Evolutionary conservation across 2,113 vertebrate genomes (phyloP).

Genomic region (Motacilla alba): DNA sequence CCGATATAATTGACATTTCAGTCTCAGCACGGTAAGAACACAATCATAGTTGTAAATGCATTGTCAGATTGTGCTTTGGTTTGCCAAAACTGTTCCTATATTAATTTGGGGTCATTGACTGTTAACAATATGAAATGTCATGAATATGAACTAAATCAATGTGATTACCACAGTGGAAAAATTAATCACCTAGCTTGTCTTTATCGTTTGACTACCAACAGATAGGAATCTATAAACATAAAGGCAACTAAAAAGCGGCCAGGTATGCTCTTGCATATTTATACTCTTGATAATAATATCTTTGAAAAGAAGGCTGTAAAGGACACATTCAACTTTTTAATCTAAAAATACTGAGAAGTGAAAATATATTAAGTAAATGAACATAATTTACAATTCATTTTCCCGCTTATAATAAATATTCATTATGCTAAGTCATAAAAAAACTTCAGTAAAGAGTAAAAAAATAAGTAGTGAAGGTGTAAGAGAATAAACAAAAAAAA

Average conservation of each 20-base stretch:
- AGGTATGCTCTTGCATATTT: slow-evolving; percentile 45
- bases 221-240: slow-evolving; percentile 57
- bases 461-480: neutral
- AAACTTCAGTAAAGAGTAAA: neutral
- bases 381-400: neutral
- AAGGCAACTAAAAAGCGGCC: neutral
- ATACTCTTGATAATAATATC: neutral
- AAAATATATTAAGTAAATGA: neutral
- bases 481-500: neutral
- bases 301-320: neutral
- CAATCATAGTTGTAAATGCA: slow-evolving; percentile 15
- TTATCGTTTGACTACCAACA: slow-evolving; percentile 36
- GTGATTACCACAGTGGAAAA: slow-evolving; percentile 54
- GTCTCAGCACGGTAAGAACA: neutral
- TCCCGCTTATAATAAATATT: neutral
- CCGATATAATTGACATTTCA: slow-evolving; percentile 4
- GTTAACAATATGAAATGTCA: slow-evolving; percentile 58
- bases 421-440: neutral
- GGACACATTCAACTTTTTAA: neutral
- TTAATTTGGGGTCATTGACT: slow-evolving; percentile 49
- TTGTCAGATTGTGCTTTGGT: slow-evolving; percentile 41
- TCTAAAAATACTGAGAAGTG: neutral
- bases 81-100: slow-evolving; percentile 30
- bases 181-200: slow-evolving; percentile 59
- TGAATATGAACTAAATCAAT: slow-evolving; percentile 59